Evolutionary conservation across 2,888 invertebrate genomes (phyloP).

Genomic region (Hirudinaria manillensis): DNA sequence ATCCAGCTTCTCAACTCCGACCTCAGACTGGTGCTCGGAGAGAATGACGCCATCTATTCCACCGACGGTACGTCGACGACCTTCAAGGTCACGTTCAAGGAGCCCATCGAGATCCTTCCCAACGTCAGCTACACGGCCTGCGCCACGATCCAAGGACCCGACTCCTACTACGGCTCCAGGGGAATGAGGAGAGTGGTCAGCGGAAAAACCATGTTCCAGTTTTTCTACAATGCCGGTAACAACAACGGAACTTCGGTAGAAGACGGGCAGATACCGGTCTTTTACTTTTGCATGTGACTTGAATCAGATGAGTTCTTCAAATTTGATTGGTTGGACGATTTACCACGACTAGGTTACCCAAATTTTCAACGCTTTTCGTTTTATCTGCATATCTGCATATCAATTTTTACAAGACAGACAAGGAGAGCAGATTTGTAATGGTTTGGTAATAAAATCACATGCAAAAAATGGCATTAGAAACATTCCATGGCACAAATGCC

Average conservation of each 20-base stretch:
- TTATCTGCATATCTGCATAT: too few relatives aligned
- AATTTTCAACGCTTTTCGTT: too few relatives aligned
- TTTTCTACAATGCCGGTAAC: slow-evolving; percentile 76
- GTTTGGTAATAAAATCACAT: too few relatives aligned
- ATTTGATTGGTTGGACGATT: too few relatives aligned
- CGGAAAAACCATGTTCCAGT: slow-evolving; percentile 74
- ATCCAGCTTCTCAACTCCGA: slow-evolving; percentile 71
- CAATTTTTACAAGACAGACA: too few relatives aligned
- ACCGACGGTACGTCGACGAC: slow-evolving; percentile 74
- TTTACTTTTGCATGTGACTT: slow-evolving; percentile 66
- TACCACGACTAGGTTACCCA: too few relatives aligned
- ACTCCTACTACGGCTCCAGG: slow-evolving; percentile 78
- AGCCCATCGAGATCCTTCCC: slow-evolving; percentile 73
- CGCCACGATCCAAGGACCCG: slow-evolving; percentile 75
- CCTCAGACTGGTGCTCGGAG: slow-evolving; percentile 68
- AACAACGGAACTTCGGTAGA: slow-evolving; percentile 80
- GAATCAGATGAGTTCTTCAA: too few relatives aligned
- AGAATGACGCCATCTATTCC: slow-evolving; percentile 70
- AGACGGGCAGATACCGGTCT: slow-evolving; percentile 79
- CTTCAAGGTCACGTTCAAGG: slow-evolving; percentile 74
- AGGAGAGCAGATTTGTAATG: too few relatives aligned
- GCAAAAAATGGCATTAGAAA: too few relatives aligned
- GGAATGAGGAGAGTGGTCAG: slow-evolving; percentile 69
- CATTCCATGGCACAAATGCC: too few relatives aligned
- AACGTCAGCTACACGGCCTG: slow-evolving; percentile 75